Evolutionary conservation across 1,140 invertebrate species (phyloP), one percentile per base, ranked within the genome.

Genomic region (Habropoda laboriosa): DNA sequence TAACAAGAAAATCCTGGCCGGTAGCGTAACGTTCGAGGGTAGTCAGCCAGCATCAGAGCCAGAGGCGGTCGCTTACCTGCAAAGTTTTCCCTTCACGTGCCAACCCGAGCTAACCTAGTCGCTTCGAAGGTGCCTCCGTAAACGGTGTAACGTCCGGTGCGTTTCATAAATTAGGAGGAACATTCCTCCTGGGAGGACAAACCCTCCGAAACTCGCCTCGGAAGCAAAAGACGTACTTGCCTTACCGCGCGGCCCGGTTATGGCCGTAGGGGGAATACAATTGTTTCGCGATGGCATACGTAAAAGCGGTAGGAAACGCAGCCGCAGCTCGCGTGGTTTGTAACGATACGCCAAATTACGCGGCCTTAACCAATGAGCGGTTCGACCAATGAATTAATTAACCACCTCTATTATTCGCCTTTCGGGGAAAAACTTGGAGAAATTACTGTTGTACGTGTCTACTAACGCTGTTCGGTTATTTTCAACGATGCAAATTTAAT

Each of bases 141-240:
- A 86, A 86, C 79, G 84, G 53, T 32, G 57, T 82, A 82, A 75
- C 83, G 83, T 85, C 61, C 83, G 80, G 32, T 42, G 79, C 79
- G 79, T 86, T 75, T 85, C 83, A 85, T 86, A 86, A 86, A 86
- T 86, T 86, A 86, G 73, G 55, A 75, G 75, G 57, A 82, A 86
- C 83, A 82, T 82, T 58, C 47, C 84, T 82, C 84, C 74, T 45
- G 79, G 64, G 84, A 86, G 72, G 68, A 81, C 66, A 81, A 80
- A 80, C 83, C 82, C 71, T 76, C 77, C 71, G 67, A 85, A 84
- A 85, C 72, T 77, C 73, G 61, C 27, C 42, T 55, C 32, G 45
- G 67, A 68, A 74, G 55, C 58, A 64, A 73, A 85, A 81, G 74
- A 85, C 79, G 64, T 79, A 76, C 57, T 73, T 42, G 45, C 42